Evolutionary conservation across 2,888 invertebrate genomes (phyloP), one percentile per base, ranked within the genome.

Genomic region (Synanthedon andrenaeformis): DNA sequence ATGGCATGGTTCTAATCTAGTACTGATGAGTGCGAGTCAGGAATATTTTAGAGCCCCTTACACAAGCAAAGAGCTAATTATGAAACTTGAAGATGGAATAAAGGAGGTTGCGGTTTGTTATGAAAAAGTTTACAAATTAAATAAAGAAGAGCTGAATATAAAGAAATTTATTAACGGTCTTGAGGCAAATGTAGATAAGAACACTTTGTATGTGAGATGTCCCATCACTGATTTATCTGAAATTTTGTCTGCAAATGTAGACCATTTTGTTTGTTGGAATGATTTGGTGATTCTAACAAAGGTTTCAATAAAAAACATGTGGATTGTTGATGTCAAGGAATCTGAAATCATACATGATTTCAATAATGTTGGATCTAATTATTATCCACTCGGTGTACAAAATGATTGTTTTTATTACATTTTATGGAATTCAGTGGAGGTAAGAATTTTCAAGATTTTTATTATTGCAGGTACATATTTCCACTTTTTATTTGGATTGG

Each of bases 361-460:
- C 70, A 68, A 73, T 54, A 63, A 69, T 52, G 58, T 53, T 49
- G 64, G 60, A 13, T 60, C 52, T 42, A 64, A 67, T 55, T 79
- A 73, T 59, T 69, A 71, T 57, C 82, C 82, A 42, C 58, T 87
- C 12, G 59, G 62, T 49, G 62, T 67, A 13, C 54, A 72, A 51
- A 70, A 78, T 55, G 70, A 76, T 62, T 58, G 59, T 35, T 76
- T 87, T 51, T 86, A 82, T 57, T 87, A 76, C 58, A 53, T 84
- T 41, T 50, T 69, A 52, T 74, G 74, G 70, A 63, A 61, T 58
- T 64, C 67, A 35, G 60, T 68, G 11, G 71, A 79, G 77, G 85
- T 84, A 70, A 67, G 54, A 56, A 45, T 4, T 41, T 51, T 52
- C 59, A 19, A 12, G 53, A 50, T 45, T 4, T 23, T 23, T 23